Conservation (phyloP, 2,888 invertebrate genomes). For the Neoitamus cyanurus region DNA sequence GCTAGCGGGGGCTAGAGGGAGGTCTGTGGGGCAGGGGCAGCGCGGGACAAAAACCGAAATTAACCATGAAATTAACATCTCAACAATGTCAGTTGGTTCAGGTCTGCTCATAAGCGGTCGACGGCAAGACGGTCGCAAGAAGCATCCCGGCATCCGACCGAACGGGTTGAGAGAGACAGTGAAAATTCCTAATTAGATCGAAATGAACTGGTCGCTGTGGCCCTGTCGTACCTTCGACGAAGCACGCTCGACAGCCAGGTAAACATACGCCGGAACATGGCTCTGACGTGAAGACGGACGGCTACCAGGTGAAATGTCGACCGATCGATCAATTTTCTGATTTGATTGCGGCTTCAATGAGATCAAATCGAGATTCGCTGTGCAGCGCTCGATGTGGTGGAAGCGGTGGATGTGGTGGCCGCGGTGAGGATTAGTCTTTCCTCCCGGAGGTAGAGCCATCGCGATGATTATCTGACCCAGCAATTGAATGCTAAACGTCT, state of each 20-base stretch:
- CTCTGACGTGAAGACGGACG: conserved; percentile 5
- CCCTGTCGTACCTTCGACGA: neutral
- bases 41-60: conserved; percentile 19
- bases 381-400: neutral
- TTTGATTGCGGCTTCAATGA: conserved; percentile 34
- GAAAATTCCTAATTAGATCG: conserved; percentile 45
- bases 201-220: conserved; percentile 26
- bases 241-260: neutral
- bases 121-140: neutral
- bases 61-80: conserved; percentile 49
- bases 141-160: neutral
- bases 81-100: conserved; percentile 46
- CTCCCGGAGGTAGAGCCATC: neutral
- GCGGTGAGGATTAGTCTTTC: neutral
- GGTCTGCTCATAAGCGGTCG: neutral
- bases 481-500: conserved; percentile 35
- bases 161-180: neutral
- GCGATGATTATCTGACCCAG: conserved; percentile 33
- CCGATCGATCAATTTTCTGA: conserved; percentile 41
- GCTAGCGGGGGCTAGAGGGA: neutral
- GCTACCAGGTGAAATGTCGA: conserved; percentile 47
- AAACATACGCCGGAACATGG: conserved; percentile 5
- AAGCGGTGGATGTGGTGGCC: neutral
- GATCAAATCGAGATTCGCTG: conserved; percentile 14
- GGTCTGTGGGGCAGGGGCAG: neutral